Base-by-base conservation (phyloP, 1,140 invertebrate species). In the Pseudomyrmex concolor region DNA sequence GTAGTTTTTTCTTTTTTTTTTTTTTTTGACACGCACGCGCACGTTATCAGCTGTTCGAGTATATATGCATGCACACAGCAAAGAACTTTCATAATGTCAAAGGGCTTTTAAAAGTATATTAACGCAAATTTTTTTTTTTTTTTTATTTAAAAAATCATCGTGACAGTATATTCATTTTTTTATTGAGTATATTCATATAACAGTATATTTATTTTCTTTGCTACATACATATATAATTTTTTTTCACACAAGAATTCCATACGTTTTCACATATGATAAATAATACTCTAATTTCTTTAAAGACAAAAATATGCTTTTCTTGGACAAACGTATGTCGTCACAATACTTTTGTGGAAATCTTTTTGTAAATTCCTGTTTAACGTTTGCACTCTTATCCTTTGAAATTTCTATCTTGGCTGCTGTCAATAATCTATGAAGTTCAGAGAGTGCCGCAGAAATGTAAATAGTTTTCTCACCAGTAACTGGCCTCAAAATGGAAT, bases 231-330 rank as follows among this genome's bases (percentile, higher is more conserved):
- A 34, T 34, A 34, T 34, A 34, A 25, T 3, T 25, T 34, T 34
- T 34, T 34, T 66, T 77, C 17, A 77, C 12, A 55, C 17, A 34
- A 5, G 5, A 64, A 34, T 57, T 62, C 63, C 62, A 34, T 74
- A 59, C 9, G 17, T 88, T 91, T 95, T 95, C 63, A 95, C 91
- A 95, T 95, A 97, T 0, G 96, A 96, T 78, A 97, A 93, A 91
- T 96, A 96, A 93, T 96, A 97, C 90, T 97, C 96, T 10, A 97
- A 90, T 93, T 97, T 97, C 88, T 96, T 97, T 1, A 95, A 90
- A 85, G 94, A 93, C 60, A 95, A 94, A 84, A 95, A 94, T 2
- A 96, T 83, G 92, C 95, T 95, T 66, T 95, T 95, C 86, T 94
- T 94, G 43, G 95, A 92, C 84, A 96, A 89, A 57, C 93, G 87